A percentile compares a stretch with the other conserved stretches of the same genome.
Evolutionary conservation across 2,888 invertebrate genomes (phyloP).

Genomic region (Acrobasis repandana): DNA sequence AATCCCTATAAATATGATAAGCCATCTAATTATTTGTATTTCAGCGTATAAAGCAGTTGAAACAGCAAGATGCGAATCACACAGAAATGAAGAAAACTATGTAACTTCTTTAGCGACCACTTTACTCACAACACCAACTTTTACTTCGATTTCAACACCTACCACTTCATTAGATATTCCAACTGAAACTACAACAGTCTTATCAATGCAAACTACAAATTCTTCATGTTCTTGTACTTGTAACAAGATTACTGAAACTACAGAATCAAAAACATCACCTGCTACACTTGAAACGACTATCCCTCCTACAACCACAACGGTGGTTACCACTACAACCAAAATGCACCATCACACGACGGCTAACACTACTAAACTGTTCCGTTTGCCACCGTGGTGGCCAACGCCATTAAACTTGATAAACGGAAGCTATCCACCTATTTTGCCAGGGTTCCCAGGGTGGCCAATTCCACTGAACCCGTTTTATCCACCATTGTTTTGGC

Average conservation of each 20-base stretch:
- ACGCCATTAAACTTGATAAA: no score
- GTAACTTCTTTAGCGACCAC: neutral
- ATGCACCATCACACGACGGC: no score
- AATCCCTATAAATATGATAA: no score
- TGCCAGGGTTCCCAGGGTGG: no score
- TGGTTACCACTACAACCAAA: no score
- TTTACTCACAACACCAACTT: neutral
- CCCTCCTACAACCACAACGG: neutral
- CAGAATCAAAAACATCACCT: neutral
- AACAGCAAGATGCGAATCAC: conserved; percentile 26
- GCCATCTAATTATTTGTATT: conserved; percentile 8
- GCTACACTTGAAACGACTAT: neutral
- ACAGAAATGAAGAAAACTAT: neutral
- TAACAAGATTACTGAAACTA: neutral
- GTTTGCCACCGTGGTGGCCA: no score
- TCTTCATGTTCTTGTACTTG: neutral
- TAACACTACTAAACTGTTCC: no score
- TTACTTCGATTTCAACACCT: no score
- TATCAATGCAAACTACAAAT: neutral
- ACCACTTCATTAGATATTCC: neutral
- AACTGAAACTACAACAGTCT: no score
- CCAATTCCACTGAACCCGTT: no score
- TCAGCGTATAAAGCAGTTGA: conserved; percentile 33
- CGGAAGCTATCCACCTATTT: no score
- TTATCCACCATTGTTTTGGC: no score